Conservation (phyloP, 2,888 invertebrate species). For the Epiblema foenella region DNA sequence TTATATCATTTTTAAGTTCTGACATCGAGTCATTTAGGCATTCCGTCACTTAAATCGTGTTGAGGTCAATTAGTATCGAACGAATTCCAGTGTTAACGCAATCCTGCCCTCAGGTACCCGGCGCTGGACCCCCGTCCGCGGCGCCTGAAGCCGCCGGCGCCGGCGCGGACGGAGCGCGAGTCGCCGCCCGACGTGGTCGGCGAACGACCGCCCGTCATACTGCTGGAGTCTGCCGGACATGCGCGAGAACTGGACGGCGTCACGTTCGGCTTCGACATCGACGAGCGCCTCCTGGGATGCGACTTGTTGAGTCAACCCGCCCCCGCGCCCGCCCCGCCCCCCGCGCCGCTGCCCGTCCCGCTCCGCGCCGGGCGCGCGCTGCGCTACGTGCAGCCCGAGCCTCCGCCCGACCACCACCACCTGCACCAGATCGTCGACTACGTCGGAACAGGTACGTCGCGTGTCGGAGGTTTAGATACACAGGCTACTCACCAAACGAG, state of each 20-base stretch:
- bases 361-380: conserved; percentile 48
- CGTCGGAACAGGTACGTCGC: conserved; percentile 69
- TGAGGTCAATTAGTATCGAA: too few species aligned
- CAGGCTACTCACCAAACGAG: too few species aligned
- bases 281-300: conserved; percentile 87
- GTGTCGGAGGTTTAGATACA: too few species aligned
- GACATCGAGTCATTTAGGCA: too few species aligned
- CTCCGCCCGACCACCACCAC: conserved; percentile 54
- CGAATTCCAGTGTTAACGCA: too few species aligned
- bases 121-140: conserved; percentile 51
- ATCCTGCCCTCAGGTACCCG: conserved; percentile 54
- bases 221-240: conserved; percentile 86
- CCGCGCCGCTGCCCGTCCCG: conserved; percentile 50
- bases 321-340: conserved; percentile 49
- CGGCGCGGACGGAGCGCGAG: conserved; percentile 43
- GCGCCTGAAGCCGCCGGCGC: conserved; percentile 47
- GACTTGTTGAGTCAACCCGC: conserved; percentile 55
- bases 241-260: conserved; percentile 87
- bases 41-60: too few species aligned
- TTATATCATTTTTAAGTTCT: too few species aligned
- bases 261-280: conserved; percentile 92
- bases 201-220: conserved; percentile 89
- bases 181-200: conserved; percentile 78
- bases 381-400: conserved; percentile 66
- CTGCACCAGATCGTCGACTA: conserved; percentile 72